Percentiles rank a stretch among this genome's conserved stretches.
These are phyloP conservation scores for Agrochola lota DNA, from an alignment of 2,888 invertebrate species.

Conservation along the genomic window DNA sequence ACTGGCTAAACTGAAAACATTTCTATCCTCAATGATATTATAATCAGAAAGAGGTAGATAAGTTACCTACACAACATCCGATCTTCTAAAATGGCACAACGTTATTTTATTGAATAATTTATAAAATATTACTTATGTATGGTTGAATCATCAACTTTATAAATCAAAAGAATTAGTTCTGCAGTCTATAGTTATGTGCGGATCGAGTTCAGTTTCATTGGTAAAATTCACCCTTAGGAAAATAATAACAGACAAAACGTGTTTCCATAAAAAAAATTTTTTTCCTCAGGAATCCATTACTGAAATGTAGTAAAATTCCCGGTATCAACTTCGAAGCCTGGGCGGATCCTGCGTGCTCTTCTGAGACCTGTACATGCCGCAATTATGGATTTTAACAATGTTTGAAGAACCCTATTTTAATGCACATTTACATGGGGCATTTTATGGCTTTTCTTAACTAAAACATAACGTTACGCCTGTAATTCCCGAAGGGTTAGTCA, in stretches of 20 bases:
- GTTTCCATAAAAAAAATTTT: no score
- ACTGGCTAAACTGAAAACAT: not conserved
- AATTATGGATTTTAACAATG: not conserved
- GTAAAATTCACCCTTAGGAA: not conserved
- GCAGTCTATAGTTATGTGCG: no score
- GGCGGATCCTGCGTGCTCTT: constrained; percentile 14
- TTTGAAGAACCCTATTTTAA: not conserved
- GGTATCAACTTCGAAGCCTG: constrained; percentile 33
- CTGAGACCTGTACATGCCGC: not conserved
- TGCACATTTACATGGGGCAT: no score
- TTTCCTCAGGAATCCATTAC: constrained; percentile 42
- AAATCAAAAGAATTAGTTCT: not conserved
- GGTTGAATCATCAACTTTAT: not conserved
- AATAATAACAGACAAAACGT: no score
- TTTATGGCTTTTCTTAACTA: not conserved
- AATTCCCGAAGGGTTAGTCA: no score
- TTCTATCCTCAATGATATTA: not conserved
- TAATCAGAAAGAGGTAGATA: not conserved
- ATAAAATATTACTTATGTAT: not conserved
- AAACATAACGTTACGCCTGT: no score
- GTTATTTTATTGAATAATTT: not conserved
- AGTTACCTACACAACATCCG: not conserved
- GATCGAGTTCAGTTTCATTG: not conserved
- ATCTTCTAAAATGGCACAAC: not conserved
- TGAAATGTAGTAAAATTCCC: constrained; percentile 19